These are phyloP conservation scores for Otus scops DNA, from an alignment of 2,797 vertebrate genomes.

Conservation along the genomic window DNA sequence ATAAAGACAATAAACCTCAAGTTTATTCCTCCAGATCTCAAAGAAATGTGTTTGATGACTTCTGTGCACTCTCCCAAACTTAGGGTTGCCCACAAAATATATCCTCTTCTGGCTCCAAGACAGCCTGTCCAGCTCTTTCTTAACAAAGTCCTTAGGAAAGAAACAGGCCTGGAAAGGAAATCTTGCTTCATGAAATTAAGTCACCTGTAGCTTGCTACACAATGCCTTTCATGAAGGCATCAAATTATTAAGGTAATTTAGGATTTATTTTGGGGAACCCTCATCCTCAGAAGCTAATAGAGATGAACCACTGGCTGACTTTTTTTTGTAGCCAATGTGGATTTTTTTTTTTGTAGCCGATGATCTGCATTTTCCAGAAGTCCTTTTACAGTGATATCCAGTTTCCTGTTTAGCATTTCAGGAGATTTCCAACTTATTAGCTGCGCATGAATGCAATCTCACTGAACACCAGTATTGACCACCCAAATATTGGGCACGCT, in stretches of 20 bases:
- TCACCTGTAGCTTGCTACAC: neutral
- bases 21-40: neutral
- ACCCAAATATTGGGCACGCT: neutral
- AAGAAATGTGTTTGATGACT: neutral
- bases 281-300: neutral
- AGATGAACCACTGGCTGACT: neutral
- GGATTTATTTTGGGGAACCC: neutral
- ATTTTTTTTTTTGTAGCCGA: neutral
- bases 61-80: neutral
- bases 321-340: neutral
- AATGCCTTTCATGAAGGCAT: neutral
- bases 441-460: rapidly evolving
- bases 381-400: neutral
- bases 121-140: neutral
- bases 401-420: neutral
- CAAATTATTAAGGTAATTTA: neutral
- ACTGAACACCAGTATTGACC: rapidly evolving
- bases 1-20: neutral
- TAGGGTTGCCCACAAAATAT: neutral
- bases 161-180: neutral
- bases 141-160: neutral
- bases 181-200: neutral
- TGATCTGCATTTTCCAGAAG: neutral
- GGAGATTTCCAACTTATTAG: neutral
- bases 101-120: neutral